These are phyloP conservation scores for Junonia oenone DNA, from an alignment of 2,888 invertebrate species.

Conservation along the genomic window DNA sequence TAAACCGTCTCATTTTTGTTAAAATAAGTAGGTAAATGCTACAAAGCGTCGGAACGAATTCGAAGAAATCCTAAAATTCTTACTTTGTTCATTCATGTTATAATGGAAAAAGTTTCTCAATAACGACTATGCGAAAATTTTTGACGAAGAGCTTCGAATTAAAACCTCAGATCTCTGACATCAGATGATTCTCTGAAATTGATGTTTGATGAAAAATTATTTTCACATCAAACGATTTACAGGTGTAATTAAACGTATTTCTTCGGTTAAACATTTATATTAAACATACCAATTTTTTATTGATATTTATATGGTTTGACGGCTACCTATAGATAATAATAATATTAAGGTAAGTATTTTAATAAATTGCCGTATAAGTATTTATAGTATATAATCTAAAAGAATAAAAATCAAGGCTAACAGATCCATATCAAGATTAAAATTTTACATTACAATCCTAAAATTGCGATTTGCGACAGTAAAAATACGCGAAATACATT, in stretches of 20 bases:
- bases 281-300: too few species aligned
- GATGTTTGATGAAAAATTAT: background rate
- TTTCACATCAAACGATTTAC: background rate
- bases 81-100: constrained; percentile 24
- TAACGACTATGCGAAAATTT: constrained; percentile 41
- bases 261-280: too few species aligned
- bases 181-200: background rate
- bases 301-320: too few species aligned
- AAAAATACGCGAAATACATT: constrained; percentile 1
- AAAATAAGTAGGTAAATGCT: constrained; percentile 5
- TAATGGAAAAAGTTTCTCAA: constrained; percentile 56
- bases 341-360: background rate
- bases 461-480: background rate
- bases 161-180: constrained; percentile 3
- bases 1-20: background rate
- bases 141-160: constrained; percentile 35
- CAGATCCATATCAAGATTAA: background rate
- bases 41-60: constrained; percentile 5
- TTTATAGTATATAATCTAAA: too few species aligned
- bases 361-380: too few species aligned
- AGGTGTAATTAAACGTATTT: background rate
- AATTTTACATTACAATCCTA: background rate
- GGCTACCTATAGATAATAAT: too few species aligned
- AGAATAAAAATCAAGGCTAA: background rate
- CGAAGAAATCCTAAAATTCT: constrained; percentile 6